Base-by-base conservation (phyloP, 1,140 invertebrate species). In the Octopus sinensis region DNA sequence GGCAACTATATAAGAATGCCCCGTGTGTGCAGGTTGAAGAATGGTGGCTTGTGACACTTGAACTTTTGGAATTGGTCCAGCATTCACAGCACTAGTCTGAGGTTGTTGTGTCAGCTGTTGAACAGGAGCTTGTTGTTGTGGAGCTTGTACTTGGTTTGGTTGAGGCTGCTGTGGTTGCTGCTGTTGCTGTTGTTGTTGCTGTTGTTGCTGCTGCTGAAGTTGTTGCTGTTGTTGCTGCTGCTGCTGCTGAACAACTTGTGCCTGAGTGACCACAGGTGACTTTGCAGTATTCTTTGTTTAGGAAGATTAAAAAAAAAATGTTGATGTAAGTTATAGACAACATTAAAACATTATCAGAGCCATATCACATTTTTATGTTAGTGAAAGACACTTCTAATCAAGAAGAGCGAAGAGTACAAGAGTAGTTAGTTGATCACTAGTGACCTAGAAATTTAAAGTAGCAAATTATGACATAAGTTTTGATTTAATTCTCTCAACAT, bases 1-100 rank as follows among this genome's bases (percentile, higher is more conserved):
- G 79, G 90, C 90, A 56, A 90, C 89, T 83, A 91, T 90, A 82
- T 89, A 90, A 84, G 90, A 89, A 76, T 90, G 90, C 12, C 86
- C 86, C 51, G 85, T 79, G 81, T 88, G 88, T 53, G 87, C 84
- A 52, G 89, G 86, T 85, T 90, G 89, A 53, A 90, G 87, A 76
- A 90, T 90, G n/a, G 89, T 89, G 13, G 86, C 86, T 54, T 82
- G 79, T 7, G 84, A 80, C 80, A 87, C 86, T 56, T 86, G 86
- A 53, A 77, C 83, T 53, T 79, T 80, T 75, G 81, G 79, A 68
- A 80, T 73, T 71, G 56, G 83, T 76, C 84, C 82, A 13, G 84
- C 86, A 82, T 84, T 84, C 85, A 73, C 68, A 6, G 7, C 17
- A 73, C 17, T 73, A 73, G 68, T 12, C 30, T 13, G 17, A 10